A percentile compares a stretch with the other conserved stretches of the same genome.
phyloP scores from a whole-genome alignment of 2,797 vertebrate genomes.

The Xenentodon cancila region DNA sequence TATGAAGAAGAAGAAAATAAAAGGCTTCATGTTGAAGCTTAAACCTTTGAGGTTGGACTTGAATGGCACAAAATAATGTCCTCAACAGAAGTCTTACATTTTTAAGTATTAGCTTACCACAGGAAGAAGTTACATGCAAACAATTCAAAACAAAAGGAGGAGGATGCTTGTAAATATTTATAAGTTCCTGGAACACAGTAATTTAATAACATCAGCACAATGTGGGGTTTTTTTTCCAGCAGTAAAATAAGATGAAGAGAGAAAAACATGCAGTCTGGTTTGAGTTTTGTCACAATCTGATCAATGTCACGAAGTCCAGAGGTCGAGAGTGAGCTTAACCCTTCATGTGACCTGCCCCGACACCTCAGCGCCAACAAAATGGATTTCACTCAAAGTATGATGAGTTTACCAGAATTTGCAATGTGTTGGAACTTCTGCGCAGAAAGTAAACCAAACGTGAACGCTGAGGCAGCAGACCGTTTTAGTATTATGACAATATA shows the following conservation, averaged over 20 bases:
- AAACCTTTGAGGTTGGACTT: too few species aligned
- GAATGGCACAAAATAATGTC: too few species aligned
- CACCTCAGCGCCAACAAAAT: not conserved
- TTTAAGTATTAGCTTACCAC: too few species aligned
- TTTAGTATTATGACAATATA: too few species aligned
- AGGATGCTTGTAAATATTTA: too few species aligned
- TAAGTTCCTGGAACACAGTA: too few species aligned
- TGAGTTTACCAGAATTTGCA: not conserved
- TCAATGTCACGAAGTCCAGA: conserved; percentile 7
- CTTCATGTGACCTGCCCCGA: not conserved
- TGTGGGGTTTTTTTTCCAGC: not conserved
- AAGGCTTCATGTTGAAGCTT: not conserved
- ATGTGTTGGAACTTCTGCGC: conserved; percentile 17
- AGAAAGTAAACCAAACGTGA: not conserved
- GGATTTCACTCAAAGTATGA: conserved; percentile 9
- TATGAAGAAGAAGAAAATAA: not conserved
- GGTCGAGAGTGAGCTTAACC: conserved; percentile 16
- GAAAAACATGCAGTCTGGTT: not conserved
- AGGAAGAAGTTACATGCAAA: too few species aligned
- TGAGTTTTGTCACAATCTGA: not conserved
- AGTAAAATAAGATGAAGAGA: not conserved
- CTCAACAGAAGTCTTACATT: too few species aligned
- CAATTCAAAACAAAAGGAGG: too few species aligned
- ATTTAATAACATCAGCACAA: not conserved
- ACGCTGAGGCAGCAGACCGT: too few species aligned